Conservation (phyloP, 2,888 invertebrate species). For the Tenthredo amoena region DNA sequence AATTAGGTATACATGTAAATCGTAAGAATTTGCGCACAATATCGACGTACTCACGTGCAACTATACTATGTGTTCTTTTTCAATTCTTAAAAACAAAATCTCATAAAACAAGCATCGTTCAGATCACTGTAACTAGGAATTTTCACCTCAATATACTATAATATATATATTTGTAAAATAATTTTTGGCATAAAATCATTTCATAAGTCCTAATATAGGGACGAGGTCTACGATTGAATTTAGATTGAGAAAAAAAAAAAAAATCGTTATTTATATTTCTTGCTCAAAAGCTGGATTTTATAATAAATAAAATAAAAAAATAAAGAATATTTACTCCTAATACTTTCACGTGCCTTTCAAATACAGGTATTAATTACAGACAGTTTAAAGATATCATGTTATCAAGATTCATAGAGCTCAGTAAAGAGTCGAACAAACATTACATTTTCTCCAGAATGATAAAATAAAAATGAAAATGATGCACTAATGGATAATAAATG, state of each 20-base stretch:
- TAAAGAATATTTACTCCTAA: neutral
- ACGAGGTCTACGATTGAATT: neutral
- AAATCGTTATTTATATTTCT: constrained; percentile 6
- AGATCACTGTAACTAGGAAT: neutral
- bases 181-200: neutral
- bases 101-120: neutral
- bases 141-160: constrained; percentile 21
- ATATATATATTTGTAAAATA: neutral
- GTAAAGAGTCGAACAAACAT: neutral
- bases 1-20: neutral
- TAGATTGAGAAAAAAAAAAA: neutral
- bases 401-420: neutral
- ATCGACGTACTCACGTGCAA: constrained; percentile 8
- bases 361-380: constrained; percentile 19
- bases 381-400: neutral
- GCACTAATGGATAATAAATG: neutral
- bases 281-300: neutral
- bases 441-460: neutral
- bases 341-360: constrained; percentile 36
- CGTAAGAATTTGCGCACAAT: constrained; percentile 6
- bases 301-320: neutral
- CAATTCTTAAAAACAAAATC: neutral
- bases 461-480: neutral
- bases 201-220: neutral
- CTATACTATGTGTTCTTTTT: neutral